Evolutionary conservation across 2,797 vertebrate species (phyloP).

Genomic region (Corythornis leucogaster): DNA sequence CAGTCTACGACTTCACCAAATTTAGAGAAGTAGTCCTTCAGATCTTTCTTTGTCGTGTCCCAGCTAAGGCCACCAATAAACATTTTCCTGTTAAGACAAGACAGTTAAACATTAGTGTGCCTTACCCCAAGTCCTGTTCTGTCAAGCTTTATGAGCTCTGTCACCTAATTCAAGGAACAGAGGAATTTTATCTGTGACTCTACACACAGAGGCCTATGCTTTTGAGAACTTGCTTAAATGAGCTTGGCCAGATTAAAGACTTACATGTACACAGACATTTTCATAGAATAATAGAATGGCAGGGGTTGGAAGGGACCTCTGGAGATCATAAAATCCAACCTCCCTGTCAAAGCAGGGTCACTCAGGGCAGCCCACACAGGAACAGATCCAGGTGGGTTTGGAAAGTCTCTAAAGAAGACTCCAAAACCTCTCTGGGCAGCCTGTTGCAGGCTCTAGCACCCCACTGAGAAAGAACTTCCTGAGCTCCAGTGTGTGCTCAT

Average conservation of each 20-base stretch:
- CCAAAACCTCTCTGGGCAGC: no score
- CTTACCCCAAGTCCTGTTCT: background rate
- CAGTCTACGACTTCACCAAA: constrained; percentile 93
- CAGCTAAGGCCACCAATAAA: constrained; percentile 93
- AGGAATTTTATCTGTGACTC: background rate
- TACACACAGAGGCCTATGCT: background rate
- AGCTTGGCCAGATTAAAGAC: background rate
- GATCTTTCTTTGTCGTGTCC: constrained; percentile 94
- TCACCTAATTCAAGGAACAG: background rate
- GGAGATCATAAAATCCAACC: no score
- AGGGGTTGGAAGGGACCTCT: no score
- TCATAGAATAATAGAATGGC: background rate
- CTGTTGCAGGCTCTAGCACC: no score
- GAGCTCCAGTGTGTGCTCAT: no score
- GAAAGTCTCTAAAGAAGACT: no score
- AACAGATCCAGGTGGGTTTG: no score
- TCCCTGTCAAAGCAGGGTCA: no score
- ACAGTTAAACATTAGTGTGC: constrained; percentile 16
- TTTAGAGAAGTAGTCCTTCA: constrained; percentile 92
- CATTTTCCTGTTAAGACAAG: constrained; percentile 87
- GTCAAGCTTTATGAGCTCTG: background rate
- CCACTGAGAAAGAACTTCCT: no score
- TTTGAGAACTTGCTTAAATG: background rate
- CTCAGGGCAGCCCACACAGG: no score
- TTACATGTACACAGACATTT: background rate